Evolutionary conservation across 2,113 vertebrate genomes (phyloP).

Genomic region (Nanorana parkeri): DNA sequence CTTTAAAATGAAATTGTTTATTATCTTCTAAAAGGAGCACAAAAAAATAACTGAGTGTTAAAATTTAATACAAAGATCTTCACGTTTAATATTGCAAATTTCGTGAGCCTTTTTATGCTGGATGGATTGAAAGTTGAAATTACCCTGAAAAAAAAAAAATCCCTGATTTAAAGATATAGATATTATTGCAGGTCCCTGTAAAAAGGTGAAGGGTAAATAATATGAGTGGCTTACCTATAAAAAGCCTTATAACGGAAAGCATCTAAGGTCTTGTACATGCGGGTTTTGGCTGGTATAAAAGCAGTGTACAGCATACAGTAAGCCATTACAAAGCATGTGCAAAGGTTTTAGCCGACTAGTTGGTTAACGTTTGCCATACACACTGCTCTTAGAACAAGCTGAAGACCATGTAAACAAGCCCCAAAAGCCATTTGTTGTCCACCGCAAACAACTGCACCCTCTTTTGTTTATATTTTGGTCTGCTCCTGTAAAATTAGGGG

Average conservation of each 20-base stretch:
- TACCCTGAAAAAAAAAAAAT: constrained; percentile 39
- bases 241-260: no score
- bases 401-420: no score
- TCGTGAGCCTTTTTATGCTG: not conserved
- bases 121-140: not conserved
- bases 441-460: no score
- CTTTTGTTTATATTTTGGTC: no score
- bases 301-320: not conserved
- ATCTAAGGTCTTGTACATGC: no score
- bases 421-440: no score
- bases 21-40: constrained; percentile 17
- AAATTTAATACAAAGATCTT: constrained; percentile 1
- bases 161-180: constrained; percentile 21
- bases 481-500: no score
- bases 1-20: constrained; percentile 28
- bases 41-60: not conserved
- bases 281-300: not conserved
- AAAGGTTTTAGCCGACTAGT: no score
- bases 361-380: no score
- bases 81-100: not conserved
- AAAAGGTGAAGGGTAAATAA: not conserved
- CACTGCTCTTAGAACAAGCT: no score
- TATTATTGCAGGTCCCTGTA: constrained; percentile 37
- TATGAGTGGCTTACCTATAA: no score
- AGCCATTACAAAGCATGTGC: no score